phyloP scores from a whole-genome alignment of 2,113 vertebrate species.

The Amia ocellicauda region DNA sequence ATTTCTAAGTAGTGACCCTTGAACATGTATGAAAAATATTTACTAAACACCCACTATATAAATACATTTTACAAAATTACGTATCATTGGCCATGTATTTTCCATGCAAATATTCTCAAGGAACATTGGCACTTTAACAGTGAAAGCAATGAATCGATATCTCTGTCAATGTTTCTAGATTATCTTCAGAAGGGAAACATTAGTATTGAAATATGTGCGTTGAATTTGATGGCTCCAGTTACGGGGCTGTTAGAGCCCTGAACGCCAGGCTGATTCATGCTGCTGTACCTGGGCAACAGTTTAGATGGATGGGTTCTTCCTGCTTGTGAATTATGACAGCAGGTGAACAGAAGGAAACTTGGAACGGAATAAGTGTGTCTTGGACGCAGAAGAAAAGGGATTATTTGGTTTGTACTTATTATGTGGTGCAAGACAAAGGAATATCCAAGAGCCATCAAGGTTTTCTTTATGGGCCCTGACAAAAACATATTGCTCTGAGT shows the following conservation, averaged over 20 bases:
- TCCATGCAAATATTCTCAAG: too few relatives aligned
- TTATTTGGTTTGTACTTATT: not conserved
- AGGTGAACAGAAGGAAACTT: slow-evolving; percentile 11
- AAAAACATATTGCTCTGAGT: not conserved
- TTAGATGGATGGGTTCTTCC: slow-evolving; percentile 10
- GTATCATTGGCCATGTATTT: too few relatives aligned
- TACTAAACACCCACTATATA: too few relatives aligned
- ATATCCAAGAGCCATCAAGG: not conserved
- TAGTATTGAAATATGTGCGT: too few relatives aligned
- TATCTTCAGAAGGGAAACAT: too few relatives aligned
- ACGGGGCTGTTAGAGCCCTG: not conserved
- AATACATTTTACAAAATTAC: too few relatives aligned
- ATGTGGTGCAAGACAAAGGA: not conserved
- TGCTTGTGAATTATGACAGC: slow-evolving; percentile 7
- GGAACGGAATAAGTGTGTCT: slow-evolving; percentile 2
- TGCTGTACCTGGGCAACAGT: not conserved
- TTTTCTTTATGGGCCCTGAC: slow-evolving; percentile 10
- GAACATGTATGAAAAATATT: too few relatives aligned
- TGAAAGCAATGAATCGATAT: too few relatives aligned
- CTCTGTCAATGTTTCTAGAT: too few relatives aligned
- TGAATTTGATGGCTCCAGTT: too few relatives aligned
- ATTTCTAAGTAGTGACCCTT: too few relatives aligned
- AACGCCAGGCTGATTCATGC: not conserved
- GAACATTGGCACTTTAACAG: too few relatives aligned
- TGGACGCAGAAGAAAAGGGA: slow-evolving; percentile 14